A percentile compares a stretch with the other conserved stretches of the same genome.
phyloP scores from a whole-genome alignment of 2,888 invertebrate genomes.

The Scaptomyza flava region DNA sequence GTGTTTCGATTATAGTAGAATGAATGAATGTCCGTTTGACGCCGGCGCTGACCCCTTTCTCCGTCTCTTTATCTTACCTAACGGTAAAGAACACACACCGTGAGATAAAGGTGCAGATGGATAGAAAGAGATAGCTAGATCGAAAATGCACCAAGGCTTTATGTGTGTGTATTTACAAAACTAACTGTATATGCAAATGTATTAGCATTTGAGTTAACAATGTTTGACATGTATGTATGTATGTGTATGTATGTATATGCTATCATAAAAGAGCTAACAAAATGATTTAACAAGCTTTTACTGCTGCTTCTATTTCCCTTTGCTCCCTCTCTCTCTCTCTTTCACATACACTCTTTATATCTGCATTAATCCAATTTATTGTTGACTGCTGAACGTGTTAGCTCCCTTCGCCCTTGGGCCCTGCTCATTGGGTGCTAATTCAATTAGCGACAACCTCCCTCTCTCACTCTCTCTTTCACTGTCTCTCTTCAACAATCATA shows the following conservation, averaged over 20 bases:
- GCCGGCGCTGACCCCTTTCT: slow-evolving; percentile 8
- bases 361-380: slow-evolving; percentile 72
- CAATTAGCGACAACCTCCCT: slow-evolving; percentile 52
- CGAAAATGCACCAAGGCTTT: slow-evolving; percentile 6
- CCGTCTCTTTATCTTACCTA: not conserved
- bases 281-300: slow-evolving; percentile 31
- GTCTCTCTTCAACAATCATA: too few species aligned
- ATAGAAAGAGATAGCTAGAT: not conserved
- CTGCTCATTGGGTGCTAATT: slow-evolving; percentile 53
- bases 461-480: too few species aligned
- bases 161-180: not conserved
- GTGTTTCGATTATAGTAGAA: slow-evolving; percentile 46
- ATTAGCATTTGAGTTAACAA: slow-evolving; percentile 33
- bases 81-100: not conserved
- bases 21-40: slow-evolving; percentile 23
- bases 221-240: slow-evolving; percentile 20
- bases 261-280: slow-evolving; percentile 30
- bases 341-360: slow-evolving; percentile 21
- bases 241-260: not conserved
- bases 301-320: slow-evolving; percentile 8
- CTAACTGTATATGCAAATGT: slow-evolving; percentile 16
- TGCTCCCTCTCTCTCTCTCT: slow-evolving; percentile 8
- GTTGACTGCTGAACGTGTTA: slow-evolving; percentile 18
- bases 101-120: not conserved
- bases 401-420: not conserved